phyloP scores from a whole-genome alignment of 2,888 invertebrate genomes.

The Troides aeacus region DNA sequence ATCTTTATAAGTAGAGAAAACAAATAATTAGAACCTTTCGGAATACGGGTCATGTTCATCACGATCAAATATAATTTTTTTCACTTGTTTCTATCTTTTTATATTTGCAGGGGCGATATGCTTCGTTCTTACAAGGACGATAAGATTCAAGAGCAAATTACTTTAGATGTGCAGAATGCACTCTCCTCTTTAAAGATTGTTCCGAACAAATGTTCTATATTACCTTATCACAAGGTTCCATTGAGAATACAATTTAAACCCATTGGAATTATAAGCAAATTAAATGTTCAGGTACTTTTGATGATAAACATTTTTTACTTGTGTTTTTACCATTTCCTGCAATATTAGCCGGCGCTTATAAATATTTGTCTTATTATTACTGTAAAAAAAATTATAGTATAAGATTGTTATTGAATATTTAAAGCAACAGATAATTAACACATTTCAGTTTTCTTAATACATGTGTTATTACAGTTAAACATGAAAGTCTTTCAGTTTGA shows the following conservation, averaged over 20 bases:
- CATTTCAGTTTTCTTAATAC: background rate
- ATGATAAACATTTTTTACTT: background rate
- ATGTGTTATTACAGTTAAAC: conserved; percentile 52
- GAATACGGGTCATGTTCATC: background rate
- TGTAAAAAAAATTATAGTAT: too few species aligned
- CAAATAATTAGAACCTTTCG: too few species aligned
- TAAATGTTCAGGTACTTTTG: conserved; percentile 60
- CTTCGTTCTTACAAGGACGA: conserved; percentile 59
- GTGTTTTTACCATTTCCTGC: too few species aligned
- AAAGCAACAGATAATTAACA: background rate
- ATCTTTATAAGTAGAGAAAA: too few species aligned
- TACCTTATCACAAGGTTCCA: conserved; percentile 60
- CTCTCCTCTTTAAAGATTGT: conserved; percentile 64
- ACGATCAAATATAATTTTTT: background rate
- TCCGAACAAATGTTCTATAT: conserved; percentile 59
- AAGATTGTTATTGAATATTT: too few species aligned
- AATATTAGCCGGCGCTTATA: too few species aligned
- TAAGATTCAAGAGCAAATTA: conserved; percentile 58
- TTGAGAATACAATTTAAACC: conserved; percentile 72
- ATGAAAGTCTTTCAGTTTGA: conserved; percentile 65
- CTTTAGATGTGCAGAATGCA: conserved; percentile 63
- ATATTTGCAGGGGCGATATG: conserved; percentile 55
- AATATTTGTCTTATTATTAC: too few species aligned
- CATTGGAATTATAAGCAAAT: conserved; percentile 62
- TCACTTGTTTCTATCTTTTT: background rate